Evolutionary conservation across 1,140 invertebrate species (phyloP).

Genomic region (Megathymus violae): DNA sequence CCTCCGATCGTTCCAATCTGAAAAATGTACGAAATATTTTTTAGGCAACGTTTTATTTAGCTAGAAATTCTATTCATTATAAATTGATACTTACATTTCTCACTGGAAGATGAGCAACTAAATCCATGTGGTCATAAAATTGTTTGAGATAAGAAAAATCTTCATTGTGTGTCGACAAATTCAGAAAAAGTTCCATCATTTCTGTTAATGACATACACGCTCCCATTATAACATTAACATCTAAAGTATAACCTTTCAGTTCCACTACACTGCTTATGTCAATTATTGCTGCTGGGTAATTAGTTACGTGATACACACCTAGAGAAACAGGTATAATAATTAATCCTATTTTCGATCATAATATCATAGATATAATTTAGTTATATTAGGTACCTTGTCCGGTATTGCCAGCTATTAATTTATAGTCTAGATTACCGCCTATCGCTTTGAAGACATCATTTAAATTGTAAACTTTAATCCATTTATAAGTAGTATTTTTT

Average conservation of each 20-base stretch:
- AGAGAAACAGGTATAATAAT: conserved; percentile 31
- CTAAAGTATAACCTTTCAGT: conserved; percentile 84
- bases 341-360: neutral
- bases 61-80: no score
- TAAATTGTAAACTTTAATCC: conserved; percentile 84
- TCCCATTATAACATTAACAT: conserved; percentile 84
- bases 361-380: neutral
- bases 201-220: conserved; percentile 87
- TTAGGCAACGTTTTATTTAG: no score
- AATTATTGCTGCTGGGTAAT: conserved; percentile 85
- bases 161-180: conserved; percentile 78
- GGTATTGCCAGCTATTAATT: conserved; percentile 71
- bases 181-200: conserved; percentile 86
- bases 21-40: conserved; percentile 42
- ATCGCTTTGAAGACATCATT: conserved; percentile 67
- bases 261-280: conserved; percentile 89
- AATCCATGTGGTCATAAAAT: conserved; percentile 85
- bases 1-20: conserved; percentile 91
- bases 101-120: conserved; percentile 89
- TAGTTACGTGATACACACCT: conserved; percentile 73
- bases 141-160: conserved; percentile 78
- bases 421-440: conserved; percentile 51
- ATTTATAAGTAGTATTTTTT: conserved; percentile 62
- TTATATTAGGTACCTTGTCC: conserved; percentile 60
- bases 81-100: conserved; percentile 86